Base-by-base conservation (phyloP, 2,113 vertebrate genomes). In the Noturus placidus region DNA sequence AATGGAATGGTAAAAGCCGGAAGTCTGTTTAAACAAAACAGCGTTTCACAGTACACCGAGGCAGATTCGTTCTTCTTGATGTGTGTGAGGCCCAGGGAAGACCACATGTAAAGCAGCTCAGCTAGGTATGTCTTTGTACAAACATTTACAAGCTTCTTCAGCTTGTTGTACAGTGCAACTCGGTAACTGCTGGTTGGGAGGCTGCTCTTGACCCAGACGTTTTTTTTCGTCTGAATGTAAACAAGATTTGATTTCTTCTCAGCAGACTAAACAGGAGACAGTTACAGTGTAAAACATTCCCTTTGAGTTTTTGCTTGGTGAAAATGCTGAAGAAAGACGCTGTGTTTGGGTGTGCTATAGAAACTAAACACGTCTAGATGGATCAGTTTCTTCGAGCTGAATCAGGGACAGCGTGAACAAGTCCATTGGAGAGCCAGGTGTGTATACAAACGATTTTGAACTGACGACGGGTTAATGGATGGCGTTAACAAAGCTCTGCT, bases 101-200 rank as follows among this genome's bases (percentile, higher is more conserved):
- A 84, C 74, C 50, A 76, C 84, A 82, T 88, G 46, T 83, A 56
- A 76, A 25, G n/a, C 33, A 77, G 13, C 56, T 27, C n/a, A 77
- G 76, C 19, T 14, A 79, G 61, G 82, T 78, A 57, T 69, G 56
- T 57, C 42, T 84, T 85, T 85, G 27, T 87, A 72, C 76, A 90
- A 88, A 88, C 87, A 88, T 90, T 90, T 88, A 82, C 67, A 78
- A 74, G 67, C n/a, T 77, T 57, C 63, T 74, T 11, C 35, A 82
- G 82, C 57, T 87, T 76, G 82, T 33, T 87, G 54, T 76, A 82
- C 67, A 77, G 50, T 85, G 65, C 77, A 87, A 82, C 74, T 52
- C 59, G 76, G 57, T 82, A 90, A 82, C 84, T 85, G 78, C 88
- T 88, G 30, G 82, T 77, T 81, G 65, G 61, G 72, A 81, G 59